Percentiles rank a stretch among this genome's conserved stretches.
Evolutionary conservation across 2,113 vertebrate species (phyloP).

Genomic region (Istiophorus platypterus): DNA sequence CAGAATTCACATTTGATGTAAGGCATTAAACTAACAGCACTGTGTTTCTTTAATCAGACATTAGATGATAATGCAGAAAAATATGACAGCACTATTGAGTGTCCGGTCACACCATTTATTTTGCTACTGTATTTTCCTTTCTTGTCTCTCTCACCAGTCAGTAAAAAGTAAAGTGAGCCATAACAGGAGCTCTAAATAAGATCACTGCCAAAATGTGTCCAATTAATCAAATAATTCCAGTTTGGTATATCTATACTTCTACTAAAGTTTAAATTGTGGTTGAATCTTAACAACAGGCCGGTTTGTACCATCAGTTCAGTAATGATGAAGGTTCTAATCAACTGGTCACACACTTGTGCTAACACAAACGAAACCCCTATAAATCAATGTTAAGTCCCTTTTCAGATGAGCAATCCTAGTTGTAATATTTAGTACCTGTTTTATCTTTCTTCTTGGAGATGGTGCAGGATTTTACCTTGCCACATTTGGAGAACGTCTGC

Average conservation of each 20-base stretch:
- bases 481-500: conserved; percentile 92
- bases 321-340: neutral
- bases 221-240: neutral
- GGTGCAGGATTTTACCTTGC: conserved; percentile 89
- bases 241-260: neutral
- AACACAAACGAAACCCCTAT: neutral
- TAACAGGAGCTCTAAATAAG: neutral
- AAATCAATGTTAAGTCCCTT: conserved; percentile 1
- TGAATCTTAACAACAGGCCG: neutral
- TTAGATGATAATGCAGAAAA: neutral
- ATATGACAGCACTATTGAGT: no score
- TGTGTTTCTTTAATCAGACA: neutral
- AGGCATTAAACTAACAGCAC: neutral
- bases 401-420: neutral
- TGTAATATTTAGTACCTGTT: conserved; percentile 83
- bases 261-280: neutral
- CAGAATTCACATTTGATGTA: neutral
- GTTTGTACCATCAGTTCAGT: neutral
- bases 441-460: conserved; percentile 95
- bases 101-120: no score
- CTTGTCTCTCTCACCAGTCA: neutral
- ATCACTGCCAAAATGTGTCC: neutral
- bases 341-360: neutral
- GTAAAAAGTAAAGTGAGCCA: neutral
- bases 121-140: neutral